Base-by-base conservation (phyloP, 1,140 invertebrate genomes). In the Drosophila nikananu region DNA sequence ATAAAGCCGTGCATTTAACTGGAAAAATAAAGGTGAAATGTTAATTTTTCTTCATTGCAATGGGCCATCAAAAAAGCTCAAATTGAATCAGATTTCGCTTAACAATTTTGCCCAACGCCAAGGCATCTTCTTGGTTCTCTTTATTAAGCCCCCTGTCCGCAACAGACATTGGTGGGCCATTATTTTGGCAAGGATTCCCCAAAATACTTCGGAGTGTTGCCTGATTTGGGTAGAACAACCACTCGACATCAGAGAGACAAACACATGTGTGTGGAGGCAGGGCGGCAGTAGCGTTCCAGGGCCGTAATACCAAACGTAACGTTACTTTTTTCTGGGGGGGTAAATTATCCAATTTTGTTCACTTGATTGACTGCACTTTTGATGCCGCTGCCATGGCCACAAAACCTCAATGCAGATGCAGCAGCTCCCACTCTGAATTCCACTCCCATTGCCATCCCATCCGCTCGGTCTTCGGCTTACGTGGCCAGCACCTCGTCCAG, bases 361-460 rank as follows among this genome's bases (percentile, higher is more conserved):
- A 90, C 77, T 79, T 89, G 84, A 89, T 89, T 90, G 86, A 89
- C 86, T 89, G 84, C 84, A 89, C 84, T 84, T 90, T 75, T 81
- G 74, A 90, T 76, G 81, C 46, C 52, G 54, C 60, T 80, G 83
- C 76, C 80, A 82, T 52, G 55, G 70, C 63, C 70, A 75, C 61
- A 76, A 70, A 63, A 76, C 59, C 44, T 65, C 72, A 67, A 81
- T 77, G 77, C 78, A 79, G 77, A 79, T 89, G 74, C 78, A 76
- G 41, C 66, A 71, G 55, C 54, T 57, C 54, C 32, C 54, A 15
- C 59, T 54, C 25, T 25, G 41, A 19, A 23, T n/a, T 17, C 64
- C 65, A 46, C 59, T 25, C 19, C 46, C 32, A 37, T 10, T n/a
- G 23, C 51, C 49, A 37, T 52, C 27, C 48, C 59, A 37, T 48